These are phyloP conservation scores for Himalopsyche kuldschensis DNA, from an alignment of 2,888 invertebrate species.

Conservation along the genomic window DNA sequence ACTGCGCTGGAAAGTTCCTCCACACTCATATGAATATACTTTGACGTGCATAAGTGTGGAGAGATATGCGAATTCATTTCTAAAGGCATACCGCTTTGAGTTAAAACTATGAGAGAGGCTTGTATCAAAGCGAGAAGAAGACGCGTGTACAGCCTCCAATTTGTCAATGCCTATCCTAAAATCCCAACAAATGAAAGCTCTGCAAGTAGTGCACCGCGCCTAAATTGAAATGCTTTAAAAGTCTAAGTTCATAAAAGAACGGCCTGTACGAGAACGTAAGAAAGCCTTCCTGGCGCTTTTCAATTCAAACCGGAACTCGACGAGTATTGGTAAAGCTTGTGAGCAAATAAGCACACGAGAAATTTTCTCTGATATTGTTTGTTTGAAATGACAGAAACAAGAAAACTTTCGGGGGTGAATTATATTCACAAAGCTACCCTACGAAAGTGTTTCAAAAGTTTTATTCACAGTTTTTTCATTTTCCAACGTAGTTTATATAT, in stretches of 20 bases:
- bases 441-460: not conserved
- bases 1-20: not conserved
- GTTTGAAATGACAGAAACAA: not conserved
- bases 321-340: not conserved
- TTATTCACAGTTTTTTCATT: not conserved
- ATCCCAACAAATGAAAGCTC: conserved; percentile 62
- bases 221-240: conserved; percentile 38
- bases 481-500: not conserved
- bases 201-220: conserved; percentile 47
- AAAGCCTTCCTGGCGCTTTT: conserved; percentile 29
- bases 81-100: conserved; percentile 24
- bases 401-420: not conserved
- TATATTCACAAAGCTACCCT: not conserved
- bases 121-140: conserved; percentile 31
- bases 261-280: conserved; percentile 23
- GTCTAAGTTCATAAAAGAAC: conserved; percentile 36
- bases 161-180: conserved; percentile 58
- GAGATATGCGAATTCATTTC: conserved; percentile 32
- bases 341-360: conserved; percentile 6
- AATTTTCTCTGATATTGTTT: not conserved
- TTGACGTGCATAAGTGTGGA: conserved; percentile 9
- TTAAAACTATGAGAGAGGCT: conserved; percentile 32
- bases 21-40: conserved; percentile 10
- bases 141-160: conserved; percentile 44
- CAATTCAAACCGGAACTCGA: conserved; percentile 17